Base-by-base conservation (phyloP, 2,113 vertebrate genomes). In the Gorsachius goisagi region DNA sequence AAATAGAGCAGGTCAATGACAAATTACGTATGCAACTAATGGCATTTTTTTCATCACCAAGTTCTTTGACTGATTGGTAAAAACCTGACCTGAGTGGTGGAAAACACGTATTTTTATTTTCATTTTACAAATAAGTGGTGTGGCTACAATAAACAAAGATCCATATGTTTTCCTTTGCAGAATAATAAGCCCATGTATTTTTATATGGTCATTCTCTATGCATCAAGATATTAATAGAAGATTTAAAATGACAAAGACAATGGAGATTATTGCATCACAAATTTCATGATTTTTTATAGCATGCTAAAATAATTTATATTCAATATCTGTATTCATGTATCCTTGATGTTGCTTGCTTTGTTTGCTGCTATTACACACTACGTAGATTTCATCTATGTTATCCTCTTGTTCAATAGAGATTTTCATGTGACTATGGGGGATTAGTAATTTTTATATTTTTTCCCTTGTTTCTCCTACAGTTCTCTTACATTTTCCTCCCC, bases 231-330 rank as follows among this genome's bases (percentile, higher is more conserved):
- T 21, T 76, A 86, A 22, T 41, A 81, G 24, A 78, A 72, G 11
- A 71, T 33, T 87, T 79, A 35, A 94, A 95, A 89, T 89, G 20
- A 33, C 37, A 53, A 37, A 81, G 47, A 92, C 55, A 85, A 74
- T 67, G 32, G 32, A 72, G 27, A 87, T 15, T 76, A 95, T 92
- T 74, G 30, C 44, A 87, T 68, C 63, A 39, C 37, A 89, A 26
- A 30, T 81, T 85, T 85, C 15, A 2, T 81, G 13, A 47, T 52
- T 77, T 52, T 93, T 96, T 66, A 81, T 66, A 95, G 27, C 39
- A 93, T 69, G 23, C 15, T 83, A 76, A 79, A 96, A 63, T 73
- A 82, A 97, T 91, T 89, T 91, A 26, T 94, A 82, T 83, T 92
- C 59, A 85, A 28, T 84, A 74, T 7, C n/a, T 83, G 13, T 58